Evolutionary conservation across 2,888 invertebrate species (phyloP).

Genomic region (Torymus aiolomorphi): DNA sequence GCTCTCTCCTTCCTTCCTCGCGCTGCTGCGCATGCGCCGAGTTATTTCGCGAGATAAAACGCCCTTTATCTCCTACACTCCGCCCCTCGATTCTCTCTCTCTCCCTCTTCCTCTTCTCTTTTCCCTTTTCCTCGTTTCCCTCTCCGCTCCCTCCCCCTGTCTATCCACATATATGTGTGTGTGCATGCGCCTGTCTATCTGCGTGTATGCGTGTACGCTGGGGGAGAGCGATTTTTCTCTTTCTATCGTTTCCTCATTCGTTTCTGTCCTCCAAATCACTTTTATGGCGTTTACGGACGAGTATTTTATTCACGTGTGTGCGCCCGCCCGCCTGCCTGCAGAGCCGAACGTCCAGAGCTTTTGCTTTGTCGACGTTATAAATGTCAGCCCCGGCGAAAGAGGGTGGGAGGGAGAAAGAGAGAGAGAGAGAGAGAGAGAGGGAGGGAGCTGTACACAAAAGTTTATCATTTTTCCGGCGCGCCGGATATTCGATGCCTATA

Average conservation of each 20-base stretch:
- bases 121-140: conserved; percentile 32
- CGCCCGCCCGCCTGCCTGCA: neutral
- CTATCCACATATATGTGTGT: no score
- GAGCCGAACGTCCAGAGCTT: neutral
- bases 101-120: conserved; percentile 42
- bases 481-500: conserved; percentile 45
- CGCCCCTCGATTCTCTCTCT: conserved; percentile 53
- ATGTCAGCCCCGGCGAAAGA: conserved; percentile 26
- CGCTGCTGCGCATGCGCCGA: conserved; percentile 38
- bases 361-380: conserved; percentile 48
- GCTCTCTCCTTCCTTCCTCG: conserved; percentile 33
- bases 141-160: neutral
- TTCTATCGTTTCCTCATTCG: conserved; percentile 58
- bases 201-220: no score
- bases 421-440: no score
- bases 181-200: no score
- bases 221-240: conserved; percentile 50
- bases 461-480: conserved; percentile 52
- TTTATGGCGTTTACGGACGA: conserved; percentile 57
- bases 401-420: no score
- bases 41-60: conserved; percentile 71
- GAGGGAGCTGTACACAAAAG: conserved; percentile 23
- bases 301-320: conserved; percentile 53
- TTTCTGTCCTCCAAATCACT: conserved; percentile 59
- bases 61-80: conserved; percentile 68